A percentile compares a stretch with the other conserved stretches of the same genome.
Conservation (phyloP, 2,888 invertebrate species). For the Scelioninae gen. 2 region DNA sequence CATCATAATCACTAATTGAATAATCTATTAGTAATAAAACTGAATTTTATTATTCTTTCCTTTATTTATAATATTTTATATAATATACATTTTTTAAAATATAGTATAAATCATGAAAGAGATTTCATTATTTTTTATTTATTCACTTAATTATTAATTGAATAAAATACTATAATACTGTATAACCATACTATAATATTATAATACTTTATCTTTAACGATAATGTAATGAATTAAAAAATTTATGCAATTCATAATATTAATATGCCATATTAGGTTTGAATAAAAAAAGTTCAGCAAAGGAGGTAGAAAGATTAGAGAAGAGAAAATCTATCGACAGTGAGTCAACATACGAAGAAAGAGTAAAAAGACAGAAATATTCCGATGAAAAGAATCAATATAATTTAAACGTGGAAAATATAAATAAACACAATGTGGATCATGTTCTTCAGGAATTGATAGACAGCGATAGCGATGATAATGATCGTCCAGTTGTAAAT, state of each 20-base stretch:
- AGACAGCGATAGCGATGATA: conserved; percentile 25
- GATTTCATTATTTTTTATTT: too few relatives aligned
- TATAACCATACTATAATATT: too few relatives aligned
- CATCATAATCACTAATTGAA: too few relatives aligned
- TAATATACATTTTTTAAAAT: too few relatives aligned
- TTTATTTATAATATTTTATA: too few relatives aligned
- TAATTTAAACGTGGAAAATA: conserved; percentile 74
- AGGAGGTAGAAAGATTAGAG: neutral
- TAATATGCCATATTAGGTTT: conserved; percentile 11
- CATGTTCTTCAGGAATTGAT: conserved; percentile 18
- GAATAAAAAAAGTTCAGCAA: conserved; percentile 13
- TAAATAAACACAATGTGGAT: conserved; percentile 3
- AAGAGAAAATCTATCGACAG: conserved; percentile 39
- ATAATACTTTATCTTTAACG: too few relatives aligned
- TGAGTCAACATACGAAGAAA: conserved; percentile 8
- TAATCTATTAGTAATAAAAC: too few relatives aligned
- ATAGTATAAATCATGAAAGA: too few relatives aligned
- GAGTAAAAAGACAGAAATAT: conserved; percentile 31
- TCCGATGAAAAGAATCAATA: conserved; percentile 29
- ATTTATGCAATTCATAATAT: neutral
- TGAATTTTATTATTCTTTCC: too few relatives aligned
- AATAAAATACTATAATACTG: too few relatives aligned
- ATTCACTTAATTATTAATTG: too few relatives aligned
- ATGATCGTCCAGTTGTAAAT: neutral
- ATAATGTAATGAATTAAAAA: neutral